These are phyloP conservation scores for Iphiclides podalirius DNA, from an alignment of 2,888 invertebrate species.

Conservation along the genomic window DNA sequence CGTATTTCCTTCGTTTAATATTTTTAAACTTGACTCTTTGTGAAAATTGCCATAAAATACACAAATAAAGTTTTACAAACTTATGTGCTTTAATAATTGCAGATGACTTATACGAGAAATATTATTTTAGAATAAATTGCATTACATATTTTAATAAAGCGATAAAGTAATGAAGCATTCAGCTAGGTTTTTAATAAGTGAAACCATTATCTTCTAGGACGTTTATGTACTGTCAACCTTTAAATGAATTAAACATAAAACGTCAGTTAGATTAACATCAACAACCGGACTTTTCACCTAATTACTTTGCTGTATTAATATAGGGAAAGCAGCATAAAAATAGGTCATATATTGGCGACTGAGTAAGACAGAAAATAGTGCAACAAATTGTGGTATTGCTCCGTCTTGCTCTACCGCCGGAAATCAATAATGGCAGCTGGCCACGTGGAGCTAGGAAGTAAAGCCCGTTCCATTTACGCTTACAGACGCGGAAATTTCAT, in stretches of 20 bases:
- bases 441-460: slow-evolving; percentile 75
- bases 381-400: slow-evolving; percentile 75
- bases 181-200: too few relatives aligned
- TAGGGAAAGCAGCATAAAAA: slow-evolving; percentile 77
- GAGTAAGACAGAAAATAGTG: slow-evolving; percentile 72
- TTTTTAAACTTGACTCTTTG: too few relatives aligned
- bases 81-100: too few relatives aligned
- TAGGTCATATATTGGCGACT: slow-evolving; percentile 78
- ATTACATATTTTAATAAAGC: too few relatives aligned
- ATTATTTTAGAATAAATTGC: too few relatives aligned
- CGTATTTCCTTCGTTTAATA: too few relatives aligned
- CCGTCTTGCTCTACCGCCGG: slow-evolving; percentile 68
- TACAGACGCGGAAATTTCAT: slow-evolving; percentile 52
- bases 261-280: slow-evolving; percentile 48
- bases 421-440: slow-evolving; percentile 78
- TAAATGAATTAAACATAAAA: slow-evolving; percentile 36
- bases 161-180: too few relatives aligned
- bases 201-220: too few relatives aligned
- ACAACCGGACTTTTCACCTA: slow-evolving; percentile 67
- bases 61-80: too few relatives aligned
- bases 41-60: too few relatives aligned
- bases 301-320: slow-evolving; percentile 77
- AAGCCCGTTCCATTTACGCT: slow-evolving; percentile 68
- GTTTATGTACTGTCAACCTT: too few relatives aligned
- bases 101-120: too few relatives aligned